phyloP scores from a whole-genome alignment of 2,888 invertebrate genomes.

The Caenorhabditis imperialis region DNA sequence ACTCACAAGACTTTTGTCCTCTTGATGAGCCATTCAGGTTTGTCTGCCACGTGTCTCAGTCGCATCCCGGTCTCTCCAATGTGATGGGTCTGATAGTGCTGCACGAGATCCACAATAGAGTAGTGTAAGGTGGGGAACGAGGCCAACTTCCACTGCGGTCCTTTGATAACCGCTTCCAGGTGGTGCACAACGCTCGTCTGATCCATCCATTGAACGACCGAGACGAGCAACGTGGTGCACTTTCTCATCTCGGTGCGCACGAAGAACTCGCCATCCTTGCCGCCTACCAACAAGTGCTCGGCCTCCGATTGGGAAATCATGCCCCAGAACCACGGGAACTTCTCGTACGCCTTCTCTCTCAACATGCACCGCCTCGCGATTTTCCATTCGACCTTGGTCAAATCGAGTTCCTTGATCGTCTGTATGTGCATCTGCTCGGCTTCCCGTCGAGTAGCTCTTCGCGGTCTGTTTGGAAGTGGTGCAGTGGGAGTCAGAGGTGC shows the following conservation, averaged over 20 bases:
- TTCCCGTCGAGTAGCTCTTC: too few relatives aligned
- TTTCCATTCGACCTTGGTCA: too few relatives aligned
- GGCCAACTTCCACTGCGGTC: constrained; percentile 7
- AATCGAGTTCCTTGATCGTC: too few relatives aligned
- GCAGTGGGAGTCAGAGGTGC: too few relatives aligned
- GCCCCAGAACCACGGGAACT: constrained; percentile 46
- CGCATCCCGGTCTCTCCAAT: neutral
- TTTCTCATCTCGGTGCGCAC: constrained; percentile 7
- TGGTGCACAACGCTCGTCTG: neutral
- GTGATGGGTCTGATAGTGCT: constrained; percentile 1
- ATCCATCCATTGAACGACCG: neutral
- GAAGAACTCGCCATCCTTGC: constrained; percentile 11
- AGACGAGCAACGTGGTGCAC: neutral
- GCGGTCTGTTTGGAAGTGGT: too few relatives aligned
- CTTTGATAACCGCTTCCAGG: neutral
- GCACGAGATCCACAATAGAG: constrained; percentile 9
- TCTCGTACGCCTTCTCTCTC: too few relatives aligned
- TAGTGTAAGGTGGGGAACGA: neutral
- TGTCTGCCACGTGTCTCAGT: neutral
- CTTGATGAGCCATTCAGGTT: constrained; percentile 20
- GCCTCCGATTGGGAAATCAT: constrained; percentile 22
- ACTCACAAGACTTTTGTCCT: constrained; percentile 8
- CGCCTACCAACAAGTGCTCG: constrained; percentile 15
- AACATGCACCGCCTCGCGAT: too few relatives aligned
- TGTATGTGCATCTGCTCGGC: too few relatives aligned